Evolutionary conservation across 2,113 vertebrate species (phyloP).

Genomic region (Rhabdornis inornatus): DNA sequence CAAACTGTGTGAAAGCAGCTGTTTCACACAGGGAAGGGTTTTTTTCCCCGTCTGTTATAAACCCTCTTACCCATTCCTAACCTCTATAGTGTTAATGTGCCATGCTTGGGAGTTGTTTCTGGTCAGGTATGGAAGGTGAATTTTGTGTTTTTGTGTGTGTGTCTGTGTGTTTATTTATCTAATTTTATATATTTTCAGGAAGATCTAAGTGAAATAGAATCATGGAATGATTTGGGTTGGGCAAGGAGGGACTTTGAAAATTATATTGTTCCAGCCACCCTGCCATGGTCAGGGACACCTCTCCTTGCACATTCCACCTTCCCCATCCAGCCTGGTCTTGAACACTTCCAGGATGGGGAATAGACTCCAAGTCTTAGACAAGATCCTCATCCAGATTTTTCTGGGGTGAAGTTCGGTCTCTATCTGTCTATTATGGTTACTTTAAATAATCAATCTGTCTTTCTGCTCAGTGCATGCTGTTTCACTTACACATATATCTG

Average conservation of each 20-base stretch:
- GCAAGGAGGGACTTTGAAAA: neutral
- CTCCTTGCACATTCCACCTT: accelerated
- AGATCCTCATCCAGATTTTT: neutral
- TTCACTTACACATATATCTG: neutral
- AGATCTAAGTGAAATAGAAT: neutral
- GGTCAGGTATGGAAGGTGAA: neutral
- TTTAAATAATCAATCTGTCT: neutral
- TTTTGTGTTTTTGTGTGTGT: accelerated
- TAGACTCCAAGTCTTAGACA: too few species aligned
- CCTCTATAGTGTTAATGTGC: neutral
- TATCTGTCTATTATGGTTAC: accelerated
- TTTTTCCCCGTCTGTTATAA: neutral
- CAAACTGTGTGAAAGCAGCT: neutral
- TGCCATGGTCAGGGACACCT: neutral
- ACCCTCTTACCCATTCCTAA: neutral
- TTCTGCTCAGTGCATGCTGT: neutral
- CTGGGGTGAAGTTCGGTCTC: neutral
- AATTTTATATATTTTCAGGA: neutral
- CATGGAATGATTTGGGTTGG: neutral
- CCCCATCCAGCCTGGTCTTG: neutral
- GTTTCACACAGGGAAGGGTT: accelerated
- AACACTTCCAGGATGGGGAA: neutral
- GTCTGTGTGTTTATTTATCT: neutral
- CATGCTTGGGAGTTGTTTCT: neutral
- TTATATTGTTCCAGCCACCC: neutral